Base-by-base conservation (phyloP, 2,797 vertebrate genomes). In the Gambusia yucatana region DNA sequence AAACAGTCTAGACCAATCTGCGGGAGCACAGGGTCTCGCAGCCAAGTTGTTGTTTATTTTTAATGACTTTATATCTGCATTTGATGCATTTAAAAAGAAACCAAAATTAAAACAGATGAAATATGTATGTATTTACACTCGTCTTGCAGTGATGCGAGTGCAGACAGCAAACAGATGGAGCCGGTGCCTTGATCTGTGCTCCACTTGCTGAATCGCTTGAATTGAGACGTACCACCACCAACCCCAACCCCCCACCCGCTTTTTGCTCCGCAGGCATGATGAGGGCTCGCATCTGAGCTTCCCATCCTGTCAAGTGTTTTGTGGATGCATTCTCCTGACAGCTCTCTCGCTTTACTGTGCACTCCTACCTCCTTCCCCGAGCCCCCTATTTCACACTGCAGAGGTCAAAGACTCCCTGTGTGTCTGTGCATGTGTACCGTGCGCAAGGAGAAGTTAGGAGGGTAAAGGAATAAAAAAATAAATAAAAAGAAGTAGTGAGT, bases 311-410 rank as follows among this genome's bases (percentile, higher is more conserved):
- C 92, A 91, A 93, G 88, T 89, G 88, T 80, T 85, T 73, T 83
- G 80, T 82, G 87, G 76, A 90, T 84, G 86, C 87, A 83, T 93
- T 78, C 88, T 83, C 89, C 89, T 92, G 91, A 94, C 93, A 93
- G 91, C 92, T 94, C 89, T 91, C 87, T 90, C 72, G 72, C 84
- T 89, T 92, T 84, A 81, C 90, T 91, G 88, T 80, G 86, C 89
- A 77, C 76, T 82, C 75, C 67, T 48, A 36, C 74, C 76, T 50
- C 82, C 82, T 85, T 75, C 83, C 75, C 74, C 72, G 55, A 73
- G 87, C 87, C 86, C 78, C 80, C 77, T 84, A 82, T 94, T 94
- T 94, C 94, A 94, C 93, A 91, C 92, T 86, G 85, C 86, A 90
- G 81, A 92, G 93, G 93, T 94, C 91, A 94, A 86, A 89, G 88